phyloP scores from a whole-genome alignment of 2,888 invertebrate genomes.

The Ennomos quercinarius region DNA sequence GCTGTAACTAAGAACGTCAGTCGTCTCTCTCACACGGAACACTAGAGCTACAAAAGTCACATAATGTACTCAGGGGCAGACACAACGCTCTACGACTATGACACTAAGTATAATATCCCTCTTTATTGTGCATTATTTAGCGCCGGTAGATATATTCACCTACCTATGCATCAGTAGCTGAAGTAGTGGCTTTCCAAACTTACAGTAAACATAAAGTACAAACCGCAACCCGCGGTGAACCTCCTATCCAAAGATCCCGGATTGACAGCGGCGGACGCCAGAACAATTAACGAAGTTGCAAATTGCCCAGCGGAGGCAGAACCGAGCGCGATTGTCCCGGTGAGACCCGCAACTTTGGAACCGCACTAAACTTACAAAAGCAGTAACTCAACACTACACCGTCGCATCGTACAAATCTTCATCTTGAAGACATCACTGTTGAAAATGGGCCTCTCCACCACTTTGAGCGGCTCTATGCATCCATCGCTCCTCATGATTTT shows the following conservation, averaged over 20 bases:
- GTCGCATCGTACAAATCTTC: neutral
- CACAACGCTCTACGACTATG: too few species aligned
- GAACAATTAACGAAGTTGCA: conserved; percentile 27
- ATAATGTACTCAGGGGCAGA: too few species aligned
- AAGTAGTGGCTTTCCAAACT: too few species aligned
- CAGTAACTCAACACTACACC: neutral
- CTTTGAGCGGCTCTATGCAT: neutral
- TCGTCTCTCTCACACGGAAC: too few species aligned
- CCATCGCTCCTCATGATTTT: too few species aligned
- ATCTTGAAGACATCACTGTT: neutral
- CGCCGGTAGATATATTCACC: too few species aligned
- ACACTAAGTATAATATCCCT: too few species aligned
- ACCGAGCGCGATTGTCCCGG: conserved; percentile 11
- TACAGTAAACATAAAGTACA: too few species aligned
- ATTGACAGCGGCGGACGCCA: conserved; percentile 20
- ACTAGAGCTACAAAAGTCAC: too few species aligned
- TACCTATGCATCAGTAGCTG: too few species aligned
- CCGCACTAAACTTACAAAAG: neutral
- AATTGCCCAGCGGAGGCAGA: conserved; percentile 10
- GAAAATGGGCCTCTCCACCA: neutral
- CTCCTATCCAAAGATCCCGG: neutral
- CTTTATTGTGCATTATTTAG: too few species aligned
- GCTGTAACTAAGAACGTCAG: too few species aligned
- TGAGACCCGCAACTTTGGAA: conserved; percentile 12
- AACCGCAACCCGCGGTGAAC: conserved; percentile 7